Percentiles rank a stretch among this genome's conserved stretches.
These are phyloP conservation scores for Ennomos erosarius DNA, from an alignment of 2,888 invertebrate genomes.

Conservation along the genomic window DNA sequence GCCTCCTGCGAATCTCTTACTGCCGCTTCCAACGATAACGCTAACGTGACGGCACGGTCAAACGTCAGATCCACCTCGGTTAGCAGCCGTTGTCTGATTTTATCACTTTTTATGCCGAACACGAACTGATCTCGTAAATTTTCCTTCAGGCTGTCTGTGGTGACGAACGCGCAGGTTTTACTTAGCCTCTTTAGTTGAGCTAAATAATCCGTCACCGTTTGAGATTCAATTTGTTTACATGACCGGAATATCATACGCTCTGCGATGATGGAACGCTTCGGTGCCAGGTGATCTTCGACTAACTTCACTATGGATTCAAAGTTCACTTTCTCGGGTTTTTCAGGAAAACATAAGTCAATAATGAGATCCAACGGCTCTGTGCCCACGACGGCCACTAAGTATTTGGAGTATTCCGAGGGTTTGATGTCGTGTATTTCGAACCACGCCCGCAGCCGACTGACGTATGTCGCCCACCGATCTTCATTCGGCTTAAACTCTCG, in stretches of 20 bases:
- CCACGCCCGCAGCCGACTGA: neutral
- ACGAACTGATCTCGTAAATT: neutral
- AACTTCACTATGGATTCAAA: conserved; percentile 11
- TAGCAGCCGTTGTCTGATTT: too few relatives aligned
- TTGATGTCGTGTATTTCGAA: neutral
- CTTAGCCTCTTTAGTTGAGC: conserved; percentile 7
- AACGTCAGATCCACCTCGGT: neutral
- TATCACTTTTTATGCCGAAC: too few relatives aligned
- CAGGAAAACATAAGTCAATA: conserved; percentile 12
- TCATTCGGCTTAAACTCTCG: neutral
- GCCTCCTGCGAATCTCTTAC: neutral
- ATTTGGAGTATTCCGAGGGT: neutral
- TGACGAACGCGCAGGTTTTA: neutral
- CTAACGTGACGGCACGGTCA: neutral
- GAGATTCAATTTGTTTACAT: conserved; percentile 16
- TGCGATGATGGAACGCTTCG: conserved; percentile 23
- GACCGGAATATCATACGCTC: conserved; percentile 23
- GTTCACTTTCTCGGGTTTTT: conserved; percentile 13
- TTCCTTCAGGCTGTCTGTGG: neutral
- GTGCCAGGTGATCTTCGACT: conserved; percentile 12
- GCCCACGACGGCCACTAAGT: neutral
- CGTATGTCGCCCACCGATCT: neutral
- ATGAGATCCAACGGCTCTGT: neutral
- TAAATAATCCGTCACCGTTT: conserved; percentile 17
- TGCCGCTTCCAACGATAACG: neutral